A percentile compares a stretch with the other conserved stretches of the same genome.
Conservation (phyloP, 1,140 invertebrate genomes). For the Danaus melanippus region DNA sequence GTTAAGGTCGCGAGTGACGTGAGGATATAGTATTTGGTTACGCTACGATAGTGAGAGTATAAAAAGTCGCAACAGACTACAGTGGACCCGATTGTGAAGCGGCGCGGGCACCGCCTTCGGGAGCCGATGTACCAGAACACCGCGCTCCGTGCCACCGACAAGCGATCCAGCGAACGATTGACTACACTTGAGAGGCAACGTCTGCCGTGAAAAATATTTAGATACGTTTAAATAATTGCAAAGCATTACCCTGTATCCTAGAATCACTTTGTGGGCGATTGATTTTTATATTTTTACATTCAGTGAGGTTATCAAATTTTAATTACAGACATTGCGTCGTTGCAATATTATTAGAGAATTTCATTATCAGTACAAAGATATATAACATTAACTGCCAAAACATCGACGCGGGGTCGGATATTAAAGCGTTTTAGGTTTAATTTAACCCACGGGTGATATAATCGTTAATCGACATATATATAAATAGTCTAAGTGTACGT, state of each 20-base stretch:
- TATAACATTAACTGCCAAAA: conserved; percentile 51
- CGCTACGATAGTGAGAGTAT: conserved; percentile 61
- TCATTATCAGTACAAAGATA: conserved; percentile 68
- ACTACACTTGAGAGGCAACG: conserved; percentile 49
- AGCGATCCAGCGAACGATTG: conserved; percentile 24
- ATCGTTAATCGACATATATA: conserved; percentile 49
- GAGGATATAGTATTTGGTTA: conserved; percentile 47
- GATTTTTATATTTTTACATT: conserved; percentile 69
- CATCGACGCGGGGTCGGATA: conserved; percentile 26
- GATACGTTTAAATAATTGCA: conserved; percentile 80
- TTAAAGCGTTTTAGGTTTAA: conserved; percentile 51
- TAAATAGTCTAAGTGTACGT: conserved; percentile 60
- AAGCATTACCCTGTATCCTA: conserved; percentile 81
- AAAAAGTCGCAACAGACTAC: conserved; percentile 66
- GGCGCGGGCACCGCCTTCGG: conserved; percentile 38
- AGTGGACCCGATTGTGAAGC: conserved; percentile 63
- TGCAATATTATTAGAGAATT: conserved; percentile 56
- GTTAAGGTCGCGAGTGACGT: conserved; percentile 40
- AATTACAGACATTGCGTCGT: conserved; percentile 57
- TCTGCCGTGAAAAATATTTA: conserved; percentile 75
- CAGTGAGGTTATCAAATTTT: conserved; percentile 62
- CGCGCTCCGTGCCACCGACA: conserved; percentile 14
- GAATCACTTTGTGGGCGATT: conserved; percentile 77
- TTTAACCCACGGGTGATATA: conserved; percentile 64
- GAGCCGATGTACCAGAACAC: conserved; percentile 34